phyloP scores from a whole-genome alignment of 2,113 vertebrate genomes.

The Symphodus melops region DNA sequence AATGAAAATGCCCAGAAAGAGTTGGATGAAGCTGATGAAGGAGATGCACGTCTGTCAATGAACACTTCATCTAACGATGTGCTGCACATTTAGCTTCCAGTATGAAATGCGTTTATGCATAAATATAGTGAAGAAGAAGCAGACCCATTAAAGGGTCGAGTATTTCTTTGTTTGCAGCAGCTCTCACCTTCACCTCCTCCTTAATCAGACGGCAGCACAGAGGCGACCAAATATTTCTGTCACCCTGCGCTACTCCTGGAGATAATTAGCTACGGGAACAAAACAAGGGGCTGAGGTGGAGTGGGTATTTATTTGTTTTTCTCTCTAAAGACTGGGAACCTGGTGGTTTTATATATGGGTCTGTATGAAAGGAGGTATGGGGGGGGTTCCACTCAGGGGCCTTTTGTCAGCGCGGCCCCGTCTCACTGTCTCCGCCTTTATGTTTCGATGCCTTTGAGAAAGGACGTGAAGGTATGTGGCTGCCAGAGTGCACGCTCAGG shows the following conservation, averaged over 20 bases:
- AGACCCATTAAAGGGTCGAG: not conserved
- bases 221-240: conserved; percentile 10
- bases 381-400: conserved; percentile 33
- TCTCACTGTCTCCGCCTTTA: conserved; percentile 56
- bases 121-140: too few relatives aligned
- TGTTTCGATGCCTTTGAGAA: conserved; percentile 66
- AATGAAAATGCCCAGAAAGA: too few relatives aligned
- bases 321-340: conserved; percentile 21
- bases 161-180: not conserved
- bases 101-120: too few relatives aligned
- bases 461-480: conserved; percentile 64
- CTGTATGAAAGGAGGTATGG: conserved; percentile 35
- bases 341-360: conserved; percentile 60
- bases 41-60: too few relatives aligned
- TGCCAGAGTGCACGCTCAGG: conserved; percentile 41
- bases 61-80: too few relatives aligned
- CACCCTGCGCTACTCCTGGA: conserved; percentile 15
- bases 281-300: conserved; percentile 18
- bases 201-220: not conserved
- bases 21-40: too few relatives aligned
- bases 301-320: conserved; percentile 27
- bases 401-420: conserved; percentile 49
- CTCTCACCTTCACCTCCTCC: not conserved
- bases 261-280: not conserved
- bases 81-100: too few relatives aligned